phyloP scores from a whole-genome alignment of 2,797 vertebrate species.

The Labeo calbasu region DNA sequence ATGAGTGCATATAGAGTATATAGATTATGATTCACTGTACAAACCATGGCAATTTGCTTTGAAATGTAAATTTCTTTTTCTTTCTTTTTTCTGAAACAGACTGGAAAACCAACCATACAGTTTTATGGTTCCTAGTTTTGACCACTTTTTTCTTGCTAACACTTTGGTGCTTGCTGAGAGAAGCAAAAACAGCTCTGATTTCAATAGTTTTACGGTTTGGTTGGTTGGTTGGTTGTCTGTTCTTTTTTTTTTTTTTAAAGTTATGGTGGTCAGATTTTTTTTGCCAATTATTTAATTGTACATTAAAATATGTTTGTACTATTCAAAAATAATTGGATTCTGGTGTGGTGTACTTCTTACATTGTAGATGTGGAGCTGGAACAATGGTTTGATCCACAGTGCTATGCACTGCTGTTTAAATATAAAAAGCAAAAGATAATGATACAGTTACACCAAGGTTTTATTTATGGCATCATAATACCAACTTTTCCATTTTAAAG shows the following conservation, averaged over 20 bases:
- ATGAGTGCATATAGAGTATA: slow-evolving; percentile 79
- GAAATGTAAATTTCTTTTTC: slow-evolving; percentile 72
- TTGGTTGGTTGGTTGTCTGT: slow-evolving; percentile 2
- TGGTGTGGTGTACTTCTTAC: slow-evolving; percentile 45
- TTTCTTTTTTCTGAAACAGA: slow-evolving; percentile 73
- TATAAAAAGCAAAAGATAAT: slow-evolving; percentile 46
- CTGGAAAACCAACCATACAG: slow-evolving; percentile 81
- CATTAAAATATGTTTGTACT: slow-evolving; percentile 88
- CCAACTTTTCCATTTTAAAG: slow-evolving; percentile 65
- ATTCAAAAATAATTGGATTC: slow-evolving; percentile 71
- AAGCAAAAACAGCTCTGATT: slow-evolving; percentile 75
- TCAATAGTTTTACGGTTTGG: slow-evolving; percentile 68
- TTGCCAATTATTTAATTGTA: slow-evolving; percentile 88
- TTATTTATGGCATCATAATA: slow-evolving; percentile 53
- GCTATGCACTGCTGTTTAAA: slow-evolving; percentile 28
- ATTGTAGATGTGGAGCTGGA: background rate
- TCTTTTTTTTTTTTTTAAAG: slow-evolving; percentile 74
- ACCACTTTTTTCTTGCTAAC: slow-evolving; percentile 81
- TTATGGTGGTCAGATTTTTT: slow-evolving; percentile 77
- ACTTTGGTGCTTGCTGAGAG: slow-evolving; percentile 82
- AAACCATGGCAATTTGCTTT: slow-evolving; percentile 78
- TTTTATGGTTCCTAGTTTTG: slow-evolving; percentile 79
- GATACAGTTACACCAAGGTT: slow-evolving; percentile 44
- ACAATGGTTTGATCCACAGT: background rate
- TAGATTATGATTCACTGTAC: slow-evolving; percentile 84